Base-by-base conservation (phyloP, 1,140 invertebrate genomes). In the Lepidurus apus region DNA sequence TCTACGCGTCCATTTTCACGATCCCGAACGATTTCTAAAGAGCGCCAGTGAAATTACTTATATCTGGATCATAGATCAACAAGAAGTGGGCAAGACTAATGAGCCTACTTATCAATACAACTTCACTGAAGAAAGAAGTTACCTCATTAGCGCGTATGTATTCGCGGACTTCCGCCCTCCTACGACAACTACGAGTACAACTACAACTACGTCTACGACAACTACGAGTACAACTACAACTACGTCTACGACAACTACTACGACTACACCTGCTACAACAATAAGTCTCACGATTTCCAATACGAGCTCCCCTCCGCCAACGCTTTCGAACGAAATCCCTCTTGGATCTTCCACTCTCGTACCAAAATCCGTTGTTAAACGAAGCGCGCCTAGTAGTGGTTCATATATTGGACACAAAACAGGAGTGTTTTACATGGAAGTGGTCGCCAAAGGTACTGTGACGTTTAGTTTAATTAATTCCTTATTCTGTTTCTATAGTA, bases 131-230 rank as follows among this genome's bases (percentile, higher is more conserved):
- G 44, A 74, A n/a, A 75, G 42, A 44, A 79, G 34, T 74, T 74
- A 79, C 11, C 21, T 43, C 5, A 74, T 79, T 21, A 74, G 42
- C 24, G 78, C 75, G 26, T 73, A 79, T 26, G 78, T 79, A 17
- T 79, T 74, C 53, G 78, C 73, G 4, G 53, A 42, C 43, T 79
- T 79, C 21, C 21, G 34, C 43, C 73, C 43, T 10, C 78, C 78
- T 8, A 79, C 78, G 43, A 79, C 78, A 42, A 79, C 77, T 24
- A 78, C 77, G 1, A 78, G 65, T 21, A 78, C 77, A 42, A 78
- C 77, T 8, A 78, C 77, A 26, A 74, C 77, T 42, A 78, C 77
- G 11, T 74, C 77, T 21, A 78, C 77, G n/a, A 73, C 77, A 9
- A 78, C 73, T 42, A 78, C 77, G n/a, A n/a, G n/a, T 13, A 78